Evolutionary conservation across 2,888 invertebrate species (phyloP).

Genomic region (Glyphotaelius pellucidus): DNA sequence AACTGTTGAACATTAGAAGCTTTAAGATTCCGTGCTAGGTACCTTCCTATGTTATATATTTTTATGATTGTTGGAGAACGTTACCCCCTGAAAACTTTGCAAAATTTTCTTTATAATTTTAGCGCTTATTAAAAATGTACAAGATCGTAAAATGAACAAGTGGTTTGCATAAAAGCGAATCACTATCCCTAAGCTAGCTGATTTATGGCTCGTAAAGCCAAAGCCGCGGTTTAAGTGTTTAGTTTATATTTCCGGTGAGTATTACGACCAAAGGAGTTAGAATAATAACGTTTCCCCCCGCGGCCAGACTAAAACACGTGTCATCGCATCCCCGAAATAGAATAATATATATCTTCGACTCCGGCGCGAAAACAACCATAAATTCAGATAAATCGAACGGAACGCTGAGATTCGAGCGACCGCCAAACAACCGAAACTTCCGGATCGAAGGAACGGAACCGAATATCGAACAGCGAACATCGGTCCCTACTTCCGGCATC

Average conservation of each 20-base stretch:
- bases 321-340: constrained; percentile 25
- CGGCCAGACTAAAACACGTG: constrained; percentile 19
- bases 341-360: constrained; percentile 35
- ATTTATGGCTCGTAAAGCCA: constrained; percentile 34
- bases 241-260: constrained; percentile 31
- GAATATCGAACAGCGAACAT: constrained; percentile 54
- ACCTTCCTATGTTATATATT: background rate
- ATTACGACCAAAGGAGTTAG: constrained; percentile 37
- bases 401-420: constrained; percentile 48
- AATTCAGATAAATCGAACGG: constrained; percentile 57
- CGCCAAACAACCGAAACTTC: constrained; percentile 57
- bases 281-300: constrained; percentile 3
- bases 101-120: background rate
- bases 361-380: constrained; percentile 55
- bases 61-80: background rate
- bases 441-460: constrained; percentile 54
- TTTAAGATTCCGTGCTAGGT: too few relatives aligned
- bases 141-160: constrained; percentile 13
- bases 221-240: constrained; percentile 40
- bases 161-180: constrained; percentile 14
- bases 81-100: background rate
- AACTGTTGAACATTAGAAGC: too few relatives aligned
- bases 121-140: constrained; percentile 14
- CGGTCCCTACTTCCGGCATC: constrained; percentile 47
- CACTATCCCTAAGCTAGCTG: background rate